phyloP scores from a whole-genome alignment of 2,888 invertebrate genomes.

The Gymnosoma rotundatum region DNA sequence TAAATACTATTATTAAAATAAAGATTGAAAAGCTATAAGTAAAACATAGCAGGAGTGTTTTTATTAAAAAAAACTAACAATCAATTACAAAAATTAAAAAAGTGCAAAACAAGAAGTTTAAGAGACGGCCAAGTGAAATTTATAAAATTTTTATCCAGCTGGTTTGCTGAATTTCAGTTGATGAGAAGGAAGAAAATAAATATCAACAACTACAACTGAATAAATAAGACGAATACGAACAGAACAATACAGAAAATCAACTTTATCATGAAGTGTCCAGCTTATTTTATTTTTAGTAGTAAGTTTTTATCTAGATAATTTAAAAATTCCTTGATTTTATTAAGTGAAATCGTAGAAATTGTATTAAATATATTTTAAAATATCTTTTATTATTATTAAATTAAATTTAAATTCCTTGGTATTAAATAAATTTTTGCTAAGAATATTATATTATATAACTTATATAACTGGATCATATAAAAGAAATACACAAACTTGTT shows the following conservation, averaged over 20 bases:
- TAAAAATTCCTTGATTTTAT: neutral
- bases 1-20: no score
- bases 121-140: no score
- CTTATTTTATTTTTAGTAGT: neutral
- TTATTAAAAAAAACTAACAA: neutral
- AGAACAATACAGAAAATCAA: neutral
- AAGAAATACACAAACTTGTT: conserved; percentile 5
- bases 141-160: neutral
- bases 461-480: conserved; percentile 2
- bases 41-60: no score
- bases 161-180: neutral
- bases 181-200: conserved; percentile 2
- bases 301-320: neutral
- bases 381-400: neutral
- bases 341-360: conserved; percentile 1
- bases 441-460: neutral
- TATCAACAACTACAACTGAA: conserved; percentile 1
- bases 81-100: neutral
- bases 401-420: neutral
- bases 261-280: neutral
- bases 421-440: neutral
- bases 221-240: neutral
- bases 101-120: no score
- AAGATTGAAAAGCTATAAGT: no score
- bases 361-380: neutral